A percentile compares a stretch with the other conserved stretches of the same genome.
Conservation (phyloP, 2,888 invertebrate genomes). For the Hybos culiciformis region DNA sequence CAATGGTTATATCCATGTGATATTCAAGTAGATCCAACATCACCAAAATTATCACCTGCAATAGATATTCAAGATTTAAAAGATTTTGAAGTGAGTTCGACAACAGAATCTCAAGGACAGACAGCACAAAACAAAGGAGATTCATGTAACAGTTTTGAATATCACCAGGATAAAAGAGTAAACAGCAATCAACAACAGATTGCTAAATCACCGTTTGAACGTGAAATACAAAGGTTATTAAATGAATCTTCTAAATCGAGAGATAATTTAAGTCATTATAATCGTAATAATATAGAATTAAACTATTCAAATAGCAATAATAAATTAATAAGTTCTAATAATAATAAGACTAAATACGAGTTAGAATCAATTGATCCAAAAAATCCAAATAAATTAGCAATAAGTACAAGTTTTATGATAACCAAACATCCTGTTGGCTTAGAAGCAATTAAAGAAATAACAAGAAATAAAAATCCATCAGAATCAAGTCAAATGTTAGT, state of each 20-base stretch:
- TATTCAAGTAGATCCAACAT: slow-evolving; percentile 41
- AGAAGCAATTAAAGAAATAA: slow-evolving; percentile 64
- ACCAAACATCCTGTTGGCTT: slow-evolving; percentile 55
- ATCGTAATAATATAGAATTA: slow-evolving; percentile 28
- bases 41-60: slow-evolving; percentile 20
- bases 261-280: slow-evolving; percentile 17
- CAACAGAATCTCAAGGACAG: slow-evolving; percentile 38
- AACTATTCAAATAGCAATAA: slow-evolving; percentile 31
- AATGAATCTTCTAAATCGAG: slow-evolving; percentile 42
- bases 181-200: slow-evolving; percentile 18
- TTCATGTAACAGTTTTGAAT: slow-evolving; percentile 51
- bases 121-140: slow-evolving; percentile 48
- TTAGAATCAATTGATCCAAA: slow-evolving; percentile 21
- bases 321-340: slow-evolving; percentile 29
- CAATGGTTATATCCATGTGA: slow-evolving; percentile 50
- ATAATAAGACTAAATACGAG: slow-evolving; percentile 28
- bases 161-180: slow-evolving; percentile 35
- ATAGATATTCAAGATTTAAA: slow-evolving; percentile 28
- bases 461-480: slow-evolving; percentile 44
- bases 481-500: slow-evolving; percentile 36
- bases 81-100: slow-evolving; percentile 35
- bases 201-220: slow-evolving; percentile 56
- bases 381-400: slow-evolving; percentile 25
- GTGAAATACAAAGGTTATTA: slow-evolving; percentile 63
- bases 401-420: slow-evolving; percentile 34